Evolutionary conservation across 2,113 vertebrate species (phyloP).

Genomic region (Gavialis gangeticus): DNA sequence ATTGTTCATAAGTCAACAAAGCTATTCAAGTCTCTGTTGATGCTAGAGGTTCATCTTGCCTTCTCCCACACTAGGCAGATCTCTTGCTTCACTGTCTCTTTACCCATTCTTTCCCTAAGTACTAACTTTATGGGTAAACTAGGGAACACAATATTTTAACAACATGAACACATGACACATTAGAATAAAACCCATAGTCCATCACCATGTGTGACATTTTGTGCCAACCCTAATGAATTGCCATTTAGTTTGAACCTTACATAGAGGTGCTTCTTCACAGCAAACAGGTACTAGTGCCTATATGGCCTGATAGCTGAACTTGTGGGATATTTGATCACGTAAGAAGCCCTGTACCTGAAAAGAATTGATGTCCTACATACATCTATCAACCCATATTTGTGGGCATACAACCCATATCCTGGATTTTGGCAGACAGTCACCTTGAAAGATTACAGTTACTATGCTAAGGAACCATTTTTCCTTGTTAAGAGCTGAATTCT

Average conservation of each 20-base stretch:
- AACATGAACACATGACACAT: no score
- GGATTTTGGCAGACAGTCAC: not conserved
- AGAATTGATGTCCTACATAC: not conserved
- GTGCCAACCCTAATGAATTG: not conserved
- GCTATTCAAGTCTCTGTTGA: no score
- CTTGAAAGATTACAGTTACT: not conserved
- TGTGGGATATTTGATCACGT: not conserved
- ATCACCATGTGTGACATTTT: not conserved
- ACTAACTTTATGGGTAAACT: no score
- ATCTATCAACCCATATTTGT: not conserved
- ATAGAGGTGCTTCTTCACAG: not conserved
- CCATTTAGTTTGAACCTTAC: not conserved
- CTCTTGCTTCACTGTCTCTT: no score
- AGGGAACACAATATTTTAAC: no score
- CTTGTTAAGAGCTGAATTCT: not conserved
- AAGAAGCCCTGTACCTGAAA: not conserved
- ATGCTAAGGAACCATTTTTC: not conserved
- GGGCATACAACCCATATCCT: not conserved
- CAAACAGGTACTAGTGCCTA: not conserved
- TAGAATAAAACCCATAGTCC: no score
- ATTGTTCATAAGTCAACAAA: no score
- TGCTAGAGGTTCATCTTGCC: no score
- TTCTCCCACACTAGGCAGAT: no score
- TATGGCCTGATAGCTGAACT: not conserved
- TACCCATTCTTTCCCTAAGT: no score